Base-by-base conservation (phyloP, 2,888 invertebrate genomes). In the Temnothorax rugatulus region DNA sequence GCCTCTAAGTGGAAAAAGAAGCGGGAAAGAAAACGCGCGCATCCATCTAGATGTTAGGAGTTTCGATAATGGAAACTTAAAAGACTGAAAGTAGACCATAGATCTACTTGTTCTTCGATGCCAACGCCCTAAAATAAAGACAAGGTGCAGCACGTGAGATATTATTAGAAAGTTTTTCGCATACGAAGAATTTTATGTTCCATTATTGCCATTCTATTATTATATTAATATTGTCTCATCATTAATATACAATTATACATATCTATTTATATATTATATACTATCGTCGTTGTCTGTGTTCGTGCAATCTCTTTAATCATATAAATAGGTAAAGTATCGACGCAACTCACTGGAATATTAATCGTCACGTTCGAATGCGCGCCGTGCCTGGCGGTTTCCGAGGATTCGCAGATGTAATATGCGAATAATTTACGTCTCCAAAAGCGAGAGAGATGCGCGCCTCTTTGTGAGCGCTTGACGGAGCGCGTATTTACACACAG, bases 31-130 rank as follows among this genome's bases (percentile, higher is more conserved):
- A 52, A 82, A 64, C 38, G 38, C 21, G 38, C 54, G 41, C 47
- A 41, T 68, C 79, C 29, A 54, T 59, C 38, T 47, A 25, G 47
- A 73, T n/a, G 47, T 47, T 69, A 52, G 64, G 15, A 63, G 34
- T 29, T 66, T 71, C 41, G 84, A 86, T 91, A 91, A 91, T 91
- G 91, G 90, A 90, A 90, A 89, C 84, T 86, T 88, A 88, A 87
- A 85, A 87, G 88, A 88, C 84, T 41, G 69, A 63, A 69, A 61
- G 76, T 83, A 83, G 86, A 86, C 82, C 71, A 52, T 85, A 38
- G 71, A 77, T 83, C 85, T 83, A 74, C 74, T 82, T 75, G 50
- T 84, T 81, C 81, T 54, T 13, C 52, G 73, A 41, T 57, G 25
- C 47, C 11, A 15, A 15, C 13, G 34, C 44, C 18, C 21, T 34